Evolutionary conservation across 2,797 vertebrate species (phyloP).

Genomic region (Sebastes iracundus): DNA sequence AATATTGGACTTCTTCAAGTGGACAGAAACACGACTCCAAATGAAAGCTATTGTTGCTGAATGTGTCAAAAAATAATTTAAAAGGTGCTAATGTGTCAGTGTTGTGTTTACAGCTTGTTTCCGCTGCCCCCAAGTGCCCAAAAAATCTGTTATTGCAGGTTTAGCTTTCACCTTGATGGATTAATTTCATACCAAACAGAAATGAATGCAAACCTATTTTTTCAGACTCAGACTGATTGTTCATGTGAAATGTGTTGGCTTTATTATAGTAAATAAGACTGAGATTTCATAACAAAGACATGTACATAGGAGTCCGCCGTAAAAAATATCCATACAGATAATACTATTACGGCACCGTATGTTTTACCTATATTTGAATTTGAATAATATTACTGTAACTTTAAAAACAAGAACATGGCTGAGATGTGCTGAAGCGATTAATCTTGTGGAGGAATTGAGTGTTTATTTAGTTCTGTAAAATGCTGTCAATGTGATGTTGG

Average conservation of each 20-base stretch:
- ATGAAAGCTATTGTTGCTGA: not conserved
- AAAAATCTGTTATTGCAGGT: not conserved
- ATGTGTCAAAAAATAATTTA: not conserved
- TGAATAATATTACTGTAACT: not conserved
- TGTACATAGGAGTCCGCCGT: too few relatives aligned
- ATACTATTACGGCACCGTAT: not conserved
- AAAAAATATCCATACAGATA: not conserved
- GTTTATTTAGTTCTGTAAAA: conserved; percentile 15
- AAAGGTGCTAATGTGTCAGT: not conserved
- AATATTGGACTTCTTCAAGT: not conserved
- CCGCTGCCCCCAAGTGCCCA: too few relatives aligned
- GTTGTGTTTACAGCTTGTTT: not conserved
- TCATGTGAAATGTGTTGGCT: not conserved
- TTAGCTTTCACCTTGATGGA: not conserved
- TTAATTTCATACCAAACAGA: too few relatives aligned
- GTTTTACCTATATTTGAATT: not conserved
- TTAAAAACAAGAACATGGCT: not conserved
- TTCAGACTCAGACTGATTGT: not conserved
- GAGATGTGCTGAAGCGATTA: not conserved
- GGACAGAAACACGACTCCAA: not conserved
- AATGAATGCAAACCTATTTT: not conserved
- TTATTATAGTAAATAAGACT: not conserved
- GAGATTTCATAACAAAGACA: not conserved
- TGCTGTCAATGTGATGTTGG: not conserved
- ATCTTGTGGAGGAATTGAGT: not conserved